phyloP scores from a whole-genome alignment of 2,113 vertebrate genomes.

The Helogale parvula region DNA sequence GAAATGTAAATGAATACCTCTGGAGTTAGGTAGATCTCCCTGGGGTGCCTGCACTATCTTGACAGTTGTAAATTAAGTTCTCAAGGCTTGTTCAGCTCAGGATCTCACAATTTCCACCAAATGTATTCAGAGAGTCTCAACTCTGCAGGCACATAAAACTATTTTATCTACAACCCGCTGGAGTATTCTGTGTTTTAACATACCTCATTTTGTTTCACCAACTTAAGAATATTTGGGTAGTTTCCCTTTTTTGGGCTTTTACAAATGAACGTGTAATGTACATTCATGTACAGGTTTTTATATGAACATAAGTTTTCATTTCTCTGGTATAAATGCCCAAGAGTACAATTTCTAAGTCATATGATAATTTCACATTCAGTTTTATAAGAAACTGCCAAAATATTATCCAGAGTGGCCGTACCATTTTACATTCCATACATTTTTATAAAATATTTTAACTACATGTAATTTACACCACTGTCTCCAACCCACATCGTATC shows the following conservation, averaged over 20 bases:
- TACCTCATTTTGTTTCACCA: not conserved
- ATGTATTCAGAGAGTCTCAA: not conserved
- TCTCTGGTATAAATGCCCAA: not conserved
- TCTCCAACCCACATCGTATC: not conserved
- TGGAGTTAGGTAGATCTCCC: not conserved
- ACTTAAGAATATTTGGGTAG: not conserved
- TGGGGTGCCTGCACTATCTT: not conserved
- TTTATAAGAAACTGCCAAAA: not conserved
- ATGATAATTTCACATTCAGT: not conserved
- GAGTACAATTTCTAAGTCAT: not conserved
- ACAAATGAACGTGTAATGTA: not conserved
- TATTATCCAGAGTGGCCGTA: not conserved
- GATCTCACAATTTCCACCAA: not conserved
- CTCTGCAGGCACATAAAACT: not conserved
- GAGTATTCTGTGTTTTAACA: not conserved
- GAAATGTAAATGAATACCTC: not conserved
- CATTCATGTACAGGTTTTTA: not conserved
- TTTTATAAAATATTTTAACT: not conserved
- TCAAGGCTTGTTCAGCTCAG: not conserved
- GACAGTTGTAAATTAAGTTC: not conserved
- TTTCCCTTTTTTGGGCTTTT: not conserved
- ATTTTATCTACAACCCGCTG: not conserved
- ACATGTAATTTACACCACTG: not conserved
- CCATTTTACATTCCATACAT: not conserved
- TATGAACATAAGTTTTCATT: not conserved